A percentile compares a stretch with the other conserved stretches of the same genome.
These are phyloP conservation scores for Antheraea mylitta DNA, from an alignment of 1,140 invertebrate genomes.

Conservation along the genomic window DNA sequence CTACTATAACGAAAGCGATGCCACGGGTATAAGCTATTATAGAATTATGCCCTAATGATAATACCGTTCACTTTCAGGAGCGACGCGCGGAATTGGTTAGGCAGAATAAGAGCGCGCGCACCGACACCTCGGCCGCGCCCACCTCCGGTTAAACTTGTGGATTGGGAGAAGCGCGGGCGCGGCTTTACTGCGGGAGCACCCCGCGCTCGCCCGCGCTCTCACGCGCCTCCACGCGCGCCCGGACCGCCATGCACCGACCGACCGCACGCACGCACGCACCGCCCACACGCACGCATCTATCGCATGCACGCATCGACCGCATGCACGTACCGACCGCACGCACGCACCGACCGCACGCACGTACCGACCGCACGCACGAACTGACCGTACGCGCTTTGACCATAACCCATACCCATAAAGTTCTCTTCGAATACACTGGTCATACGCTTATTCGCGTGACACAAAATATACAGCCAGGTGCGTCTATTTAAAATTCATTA, in stretches of 20 bases:
- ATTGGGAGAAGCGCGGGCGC: not conserved
- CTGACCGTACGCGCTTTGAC: too few relatives aligned
- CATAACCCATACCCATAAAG: too few relatives aligned
- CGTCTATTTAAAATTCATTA: too few relatives aligned
- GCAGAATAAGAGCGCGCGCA: constrained; percentile 87
- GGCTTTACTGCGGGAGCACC: not conserved
- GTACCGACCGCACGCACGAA: too few relatives aligned
- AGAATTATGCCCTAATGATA: not conserved
- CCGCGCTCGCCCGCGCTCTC: constrained; percentile 15
- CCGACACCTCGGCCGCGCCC: constrained; percentile 47
- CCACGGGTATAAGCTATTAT: too few relatives aligned
- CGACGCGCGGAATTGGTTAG: constrained; percentile 90
- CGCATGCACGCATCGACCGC: too few relatives aligned
- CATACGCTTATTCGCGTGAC: too few relatives aligned
- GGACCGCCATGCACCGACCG: not conserved
- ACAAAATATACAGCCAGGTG: too few relatives aligned
- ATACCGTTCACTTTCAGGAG: constrained; percentile 80
- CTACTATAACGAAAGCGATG: too few relatives aligned
- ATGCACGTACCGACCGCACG: too few relatives aligned
- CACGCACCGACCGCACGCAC: too few relatives aligned
- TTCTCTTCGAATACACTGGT: too few relatives aligned
- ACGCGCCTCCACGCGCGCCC: not conserved
- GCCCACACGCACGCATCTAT: not conserved
- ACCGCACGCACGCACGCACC: not conserved
- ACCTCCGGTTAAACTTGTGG: constrained; percentile 43